phyloP scores from a whole-genome alignment of 1,140 invertebrate genomes.

The Panulirus ornatus region DNA sequence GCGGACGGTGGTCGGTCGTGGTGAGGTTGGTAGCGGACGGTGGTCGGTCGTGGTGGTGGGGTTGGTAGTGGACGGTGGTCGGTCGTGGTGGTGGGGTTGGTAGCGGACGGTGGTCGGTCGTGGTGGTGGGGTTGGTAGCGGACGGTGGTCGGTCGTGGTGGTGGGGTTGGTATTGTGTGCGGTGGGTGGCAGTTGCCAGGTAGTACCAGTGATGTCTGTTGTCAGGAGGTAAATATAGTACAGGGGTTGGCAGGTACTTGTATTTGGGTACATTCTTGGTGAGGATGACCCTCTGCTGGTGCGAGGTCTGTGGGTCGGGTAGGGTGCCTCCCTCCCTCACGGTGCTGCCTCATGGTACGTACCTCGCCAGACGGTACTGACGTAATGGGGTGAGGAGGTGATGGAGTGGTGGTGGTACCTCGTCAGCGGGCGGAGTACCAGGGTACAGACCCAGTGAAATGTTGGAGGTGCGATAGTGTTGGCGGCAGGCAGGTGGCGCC shows the following conservation, averaged over 20 bases:
- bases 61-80: no score
- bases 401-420: neutral
- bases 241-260: neutral
- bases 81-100: no score
- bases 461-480: neutral
- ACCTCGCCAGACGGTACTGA: no score
- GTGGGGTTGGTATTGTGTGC: neutral
- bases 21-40: no score
- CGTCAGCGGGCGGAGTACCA: no score
- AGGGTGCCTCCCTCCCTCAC: no score
- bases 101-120: no score
- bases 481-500: slow-evolving; percentile 21
- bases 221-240: neutral
- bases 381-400: neutral
- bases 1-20: no score
- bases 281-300: neutral
- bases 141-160: neutral
- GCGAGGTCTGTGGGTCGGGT: neutral
- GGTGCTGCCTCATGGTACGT: no score
- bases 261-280: neutral
- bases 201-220: neutral
- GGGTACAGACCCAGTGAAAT: neutral
- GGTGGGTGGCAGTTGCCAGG: neutral
- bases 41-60: no score
- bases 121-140: no score